phyloP scores from a whole-genome alignment of 2,113 vertebrate genomes.

The Sterrhoptilus dennistouni region DNA sequence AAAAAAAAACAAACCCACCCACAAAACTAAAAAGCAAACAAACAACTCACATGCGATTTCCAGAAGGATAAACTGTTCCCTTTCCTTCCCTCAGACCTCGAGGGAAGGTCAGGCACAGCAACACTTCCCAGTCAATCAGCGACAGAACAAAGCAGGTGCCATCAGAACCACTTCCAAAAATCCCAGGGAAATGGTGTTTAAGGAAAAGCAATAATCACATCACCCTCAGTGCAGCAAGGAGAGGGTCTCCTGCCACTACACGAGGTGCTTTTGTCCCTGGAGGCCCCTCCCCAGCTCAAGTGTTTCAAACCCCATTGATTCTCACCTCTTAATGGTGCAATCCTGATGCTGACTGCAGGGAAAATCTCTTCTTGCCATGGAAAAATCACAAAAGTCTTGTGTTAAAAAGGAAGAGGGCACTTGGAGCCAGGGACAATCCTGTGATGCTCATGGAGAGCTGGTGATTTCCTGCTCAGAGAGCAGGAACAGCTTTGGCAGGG shows the following conservation, averaged over 20 bases:
- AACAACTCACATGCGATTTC: neutral
- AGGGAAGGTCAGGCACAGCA: neutral
- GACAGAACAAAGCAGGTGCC: neutral
- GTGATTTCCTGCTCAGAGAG: neutral
- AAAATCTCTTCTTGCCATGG: neutral
- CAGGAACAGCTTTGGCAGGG: neutral
- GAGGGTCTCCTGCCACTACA: accelerated
- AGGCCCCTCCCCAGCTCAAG: neutral
- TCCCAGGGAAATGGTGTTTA: accelerated
- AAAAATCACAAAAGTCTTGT: neutral
- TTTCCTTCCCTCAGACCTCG: neutral
- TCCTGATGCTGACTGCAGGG: neutral
- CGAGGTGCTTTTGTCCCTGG: neutral
- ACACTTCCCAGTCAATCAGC: neutral
- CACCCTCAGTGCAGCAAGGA: accelerated
- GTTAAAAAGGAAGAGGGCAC: neutral
- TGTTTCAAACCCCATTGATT: neutral
- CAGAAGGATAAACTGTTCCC: neutral
- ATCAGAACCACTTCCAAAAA: neutral
- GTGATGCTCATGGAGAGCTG: accelerated
- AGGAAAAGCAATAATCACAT: neutral
- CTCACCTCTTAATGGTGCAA: neutral
- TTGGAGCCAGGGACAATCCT: neutral
- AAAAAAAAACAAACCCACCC: accelerated
- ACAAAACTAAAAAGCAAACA: neutral